Evolutionary conservation across 2,113 vertebrate genomes (phyloP), one percentile per base, ranked within the genome.

Genomic region (Scatophagus argus): DNA sequence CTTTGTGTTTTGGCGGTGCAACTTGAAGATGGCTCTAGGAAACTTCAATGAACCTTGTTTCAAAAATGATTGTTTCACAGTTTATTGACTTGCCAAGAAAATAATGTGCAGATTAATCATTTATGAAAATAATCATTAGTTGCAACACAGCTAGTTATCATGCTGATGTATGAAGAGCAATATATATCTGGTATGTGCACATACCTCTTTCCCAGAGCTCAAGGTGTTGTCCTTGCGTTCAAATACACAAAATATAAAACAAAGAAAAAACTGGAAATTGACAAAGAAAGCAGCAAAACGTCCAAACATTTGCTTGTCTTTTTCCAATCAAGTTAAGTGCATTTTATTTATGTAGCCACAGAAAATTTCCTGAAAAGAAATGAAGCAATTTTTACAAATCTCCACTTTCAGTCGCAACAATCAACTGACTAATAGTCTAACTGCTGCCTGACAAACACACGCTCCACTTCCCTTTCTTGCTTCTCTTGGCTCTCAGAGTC

Each of bases 401-500:
- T 36, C 6, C 11, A 29, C 56, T 55, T 68, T 74, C 49, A 56
- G 23, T 43, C 23, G n/a, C n/a, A n/a, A n/a, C 25, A 41, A 55
- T 27, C 3, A 3, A 34, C 34, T 6, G 2, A 41, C n/a, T 49
- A 52, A 52, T 63, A 31, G 29, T 31, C 29, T 56, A 17, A 44
- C 19, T 13, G 13, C 52, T 29, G 27, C 36, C 23, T 8, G 5
- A 70, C 19, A 39, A n/a, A n/a, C 38, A 36, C 41, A 5, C 19
- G 13, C 27, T 32, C 12, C 51, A 36, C 58, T 19, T 25, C 41
- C 16, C 23, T 16, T 67, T 38, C 32, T 70, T 25, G 16, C 62
- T 77, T 46, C 13, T 67, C 23, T 31, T 60, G n/a, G 39, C 32
- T n/a, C 32, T 65, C 27, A 55, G 13, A 69, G 63, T 52, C 49